Evolutionary conservation across 2,888 invertebrate genomes (phyloP).

Genomic region (Elmis aenea): DNA sequence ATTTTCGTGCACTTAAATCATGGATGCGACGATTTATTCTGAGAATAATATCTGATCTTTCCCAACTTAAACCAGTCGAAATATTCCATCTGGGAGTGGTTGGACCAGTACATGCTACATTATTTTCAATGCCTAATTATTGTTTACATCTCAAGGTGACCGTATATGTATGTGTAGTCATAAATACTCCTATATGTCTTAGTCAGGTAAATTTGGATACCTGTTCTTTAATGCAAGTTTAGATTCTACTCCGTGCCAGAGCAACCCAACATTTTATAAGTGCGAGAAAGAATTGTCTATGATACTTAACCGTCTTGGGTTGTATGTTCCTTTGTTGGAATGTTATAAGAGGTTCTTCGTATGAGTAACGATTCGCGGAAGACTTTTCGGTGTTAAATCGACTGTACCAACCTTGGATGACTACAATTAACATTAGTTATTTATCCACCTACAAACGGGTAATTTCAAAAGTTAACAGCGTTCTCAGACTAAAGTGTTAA

Average conservation of each 20-base stretch:
- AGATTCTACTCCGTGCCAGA: conserved; percentile 15
- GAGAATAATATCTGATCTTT: conserved; percentile 35
- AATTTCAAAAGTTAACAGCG: no score
- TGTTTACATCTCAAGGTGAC: conserved; percentile 46
- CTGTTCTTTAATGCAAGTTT: conserved; percentile 34
- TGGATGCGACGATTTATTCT: conserved; percentile 35
- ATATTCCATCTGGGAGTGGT: conserved; percentile 35
- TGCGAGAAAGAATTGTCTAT: no score
- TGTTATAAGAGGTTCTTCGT: no score
- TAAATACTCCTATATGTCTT: conserved; percentile 42
- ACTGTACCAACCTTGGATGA: no score
- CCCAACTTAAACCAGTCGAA: conserved; percentile 32
- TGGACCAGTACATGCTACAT: conserved; percentile 36
- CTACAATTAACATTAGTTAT: no score
- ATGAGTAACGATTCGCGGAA: no score
- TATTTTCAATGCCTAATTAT: conserved; percentile 45
- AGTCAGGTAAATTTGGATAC: conserved; percentile 42
- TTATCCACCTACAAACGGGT: no score
- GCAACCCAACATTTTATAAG: conserved; percentile 14
- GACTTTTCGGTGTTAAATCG: no score
- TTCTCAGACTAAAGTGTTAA: no score
- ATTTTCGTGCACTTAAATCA: conserved; percentile 29
- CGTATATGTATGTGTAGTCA: conserved; percentile 40
- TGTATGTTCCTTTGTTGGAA: no score
- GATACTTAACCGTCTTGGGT: no score